phyloP scores from a whole-genome alignment of 2,888 invertebrate genomes.

The Loripinus fragilis region DNA sequence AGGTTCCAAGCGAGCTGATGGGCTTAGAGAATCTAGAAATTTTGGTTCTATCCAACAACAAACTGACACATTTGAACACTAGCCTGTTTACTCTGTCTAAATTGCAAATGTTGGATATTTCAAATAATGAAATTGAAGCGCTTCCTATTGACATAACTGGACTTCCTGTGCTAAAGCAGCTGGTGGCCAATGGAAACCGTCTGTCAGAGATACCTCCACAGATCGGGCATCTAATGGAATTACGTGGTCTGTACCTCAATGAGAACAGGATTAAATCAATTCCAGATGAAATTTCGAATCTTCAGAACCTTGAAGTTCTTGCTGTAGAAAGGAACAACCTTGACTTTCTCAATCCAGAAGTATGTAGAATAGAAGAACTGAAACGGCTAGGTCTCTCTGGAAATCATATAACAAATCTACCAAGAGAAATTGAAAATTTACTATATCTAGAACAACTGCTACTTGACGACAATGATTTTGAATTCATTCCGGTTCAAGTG shows the following conservation, averaged over 20 bases:
- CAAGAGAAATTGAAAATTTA: conserved; percentile 77
- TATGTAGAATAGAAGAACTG: conserved; percentile 76
- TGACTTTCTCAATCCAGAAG: conserved; percentile 74
- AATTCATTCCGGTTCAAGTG: conserved; percentile 79
- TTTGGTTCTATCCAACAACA: conserved; percentile 71
- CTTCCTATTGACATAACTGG: conserved; percentile 70
- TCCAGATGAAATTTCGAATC: conserved; percentile 69
- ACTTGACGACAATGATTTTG: conserved; percentile 80
- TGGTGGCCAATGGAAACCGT: conserved; percentile 72
- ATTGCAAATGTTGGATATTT: conserved; percentile 73
- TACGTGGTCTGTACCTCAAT: conserved; percentile 71
- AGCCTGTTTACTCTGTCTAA: conserved; percentile 67
- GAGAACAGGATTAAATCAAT: conserved; percentile 75
- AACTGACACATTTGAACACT: conserved; percentile 65
- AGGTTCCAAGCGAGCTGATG: conserved; percentile 72
- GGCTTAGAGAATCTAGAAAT: conserved; percentile 70
- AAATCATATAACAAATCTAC: conserved; percentile 79
- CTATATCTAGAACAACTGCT: conserved; percentile 72
- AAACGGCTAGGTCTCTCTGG: conserved; percentile 75
- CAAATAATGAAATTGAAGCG: conserved; percentile 75
- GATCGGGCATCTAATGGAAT: conserved; percentile 67
- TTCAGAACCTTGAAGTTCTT: conserved; percentile 73
- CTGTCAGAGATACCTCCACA: conserved; percentile 70
- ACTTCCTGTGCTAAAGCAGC: conserved; percentile 67
- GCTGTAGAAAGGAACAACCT: conserved; percentile 77